phyloP scores from a whole-genome alignment of 2,113 vertebrate genomes.

The Nothobranchius kuhntae region DNA sequence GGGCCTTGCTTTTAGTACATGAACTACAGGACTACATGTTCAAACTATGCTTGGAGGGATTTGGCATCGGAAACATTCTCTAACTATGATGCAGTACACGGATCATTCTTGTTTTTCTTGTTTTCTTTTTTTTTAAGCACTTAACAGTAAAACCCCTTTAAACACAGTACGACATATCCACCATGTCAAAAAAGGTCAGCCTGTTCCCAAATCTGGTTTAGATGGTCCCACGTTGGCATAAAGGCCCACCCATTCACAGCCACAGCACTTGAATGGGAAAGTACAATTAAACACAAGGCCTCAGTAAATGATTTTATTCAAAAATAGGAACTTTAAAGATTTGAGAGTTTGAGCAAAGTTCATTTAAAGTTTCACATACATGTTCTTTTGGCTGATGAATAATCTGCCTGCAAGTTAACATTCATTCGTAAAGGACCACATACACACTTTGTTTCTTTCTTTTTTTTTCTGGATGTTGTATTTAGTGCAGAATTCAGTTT shows the following conservation, averaged over 20 bases:
- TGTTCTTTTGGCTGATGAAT: constrained; percentile 54
- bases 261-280: constrained; percentile 58
- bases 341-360: constrained; percentile 24
- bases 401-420: constrained; percentile 36
- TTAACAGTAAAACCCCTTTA: constrained; percentile 30
- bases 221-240: constrained; percentile 27
- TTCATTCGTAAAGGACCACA: constrained; percentile 42
- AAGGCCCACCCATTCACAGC: constrained; percentile 37
- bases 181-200: constrained; percentile 26
- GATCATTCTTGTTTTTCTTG: constrained; percentile 46
- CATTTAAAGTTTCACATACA: constrained; percentile 38
- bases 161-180: constrained; percentile 28
- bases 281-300: constrained; percentile 68
- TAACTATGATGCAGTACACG: constrained; percentile 34
- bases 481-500: constrained; percentile 39
- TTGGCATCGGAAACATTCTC: constrained; percentile 27
- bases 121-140: constrained; percentile 38
- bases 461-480: constrained; percentile 24
- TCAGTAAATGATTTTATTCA: constrained; percentile 13
- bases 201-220: constrained; percentile 45
- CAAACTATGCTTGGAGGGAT: constrained; percentile 40
- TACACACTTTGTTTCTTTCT: constrained; percentile 25
- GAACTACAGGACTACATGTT: constrained; percentile 40
- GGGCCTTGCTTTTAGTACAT: constrained; percentile 59
- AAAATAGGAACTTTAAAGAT: constrained; percentile 16